Conservation (phyloP, 92 coral and sea anemone species). For the Actinernus sp. region DNA sequence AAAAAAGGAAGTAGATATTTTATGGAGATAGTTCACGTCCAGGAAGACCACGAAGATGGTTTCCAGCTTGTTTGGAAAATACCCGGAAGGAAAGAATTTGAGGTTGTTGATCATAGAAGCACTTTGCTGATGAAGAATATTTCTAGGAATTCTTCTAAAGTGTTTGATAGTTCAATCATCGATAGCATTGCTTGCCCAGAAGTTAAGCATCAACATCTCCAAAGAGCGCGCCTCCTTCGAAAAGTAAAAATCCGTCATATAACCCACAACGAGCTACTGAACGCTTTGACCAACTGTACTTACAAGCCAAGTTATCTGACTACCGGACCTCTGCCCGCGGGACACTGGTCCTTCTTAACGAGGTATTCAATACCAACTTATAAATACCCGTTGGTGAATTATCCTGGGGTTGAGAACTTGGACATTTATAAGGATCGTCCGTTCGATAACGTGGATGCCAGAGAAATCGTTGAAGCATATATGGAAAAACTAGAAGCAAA, state of each 20-base stretch:
- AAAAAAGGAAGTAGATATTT: conserved; percentile 25
- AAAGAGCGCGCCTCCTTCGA: too few species aligned
- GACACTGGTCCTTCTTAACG: background rate
- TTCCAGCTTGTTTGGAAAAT: conserved; percentile 47
- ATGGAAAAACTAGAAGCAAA: conserved; percentile 51
- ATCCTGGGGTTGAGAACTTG: background rate
- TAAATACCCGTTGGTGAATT: conserved; percentile 6
- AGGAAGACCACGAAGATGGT: background rate
- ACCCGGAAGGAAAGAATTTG: conserved; percentile 23
- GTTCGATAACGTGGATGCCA: conserved; percentile 61
- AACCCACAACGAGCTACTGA: conserved; percentile 30
- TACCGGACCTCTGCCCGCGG: background rate
- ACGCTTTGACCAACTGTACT: conserved; percentile 49
- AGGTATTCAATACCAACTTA: background rate
- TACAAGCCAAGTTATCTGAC: conserved; percentile 68
- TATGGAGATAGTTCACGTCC: conserved; percentile 35
- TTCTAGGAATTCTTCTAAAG: too few species aligned
- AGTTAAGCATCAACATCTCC: too few species aligned
- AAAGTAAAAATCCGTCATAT: too few species aligned
- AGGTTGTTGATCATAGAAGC: conserved; percentile 8
- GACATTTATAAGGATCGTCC: conserved; percentile 15
- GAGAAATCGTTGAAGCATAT: conserved; percentile 30
- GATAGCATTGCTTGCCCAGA: background rate
- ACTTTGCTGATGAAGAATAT: background rate
- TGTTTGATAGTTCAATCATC: background rate